These are phyloP conservation scores for Tetragnatha montana DNA, from an alignment of 2,888 invertebrate species.

Conservation along the genomic window DNA sequence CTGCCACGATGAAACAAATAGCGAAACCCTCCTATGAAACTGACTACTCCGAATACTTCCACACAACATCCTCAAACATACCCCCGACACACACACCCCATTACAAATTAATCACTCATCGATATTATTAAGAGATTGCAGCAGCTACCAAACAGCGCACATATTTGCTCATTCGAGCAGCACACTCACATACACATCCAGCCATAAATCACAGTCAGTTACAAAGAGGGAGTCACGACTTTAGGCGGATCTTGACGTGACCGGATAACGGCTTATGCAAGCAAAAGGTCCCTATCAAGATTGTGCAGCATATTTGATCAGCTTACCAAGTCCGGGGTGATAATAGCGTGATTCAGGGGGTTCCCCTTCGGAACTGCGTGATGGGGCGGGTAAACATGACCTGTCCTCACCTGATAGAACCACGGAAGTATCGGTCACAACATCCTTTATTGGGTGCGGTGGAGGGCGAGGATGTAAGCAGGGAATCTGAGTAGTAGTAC, in stretches of 20 bases:
- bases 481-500: too few relatives aligned
- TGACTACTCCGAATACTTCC: too few relatives aligned
- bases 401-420: neutral
- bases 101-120: neutral
- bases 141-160: neutral
- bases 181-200: neutral
- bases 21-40: too few relatives aligned
- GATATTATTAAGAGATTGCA: neutral
- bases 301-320: slow-evolving; percentile 39
- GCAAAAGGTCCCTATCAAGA: slow-evolving; percentile 36
- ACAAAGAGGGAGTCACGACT: slow-evolving; percentile 1
- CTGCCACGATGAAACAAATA: too few relatives aligned
- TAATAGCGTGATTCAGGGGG: slow-evolving; percentile 35
- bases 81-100: neutral
- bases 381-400: neutral
- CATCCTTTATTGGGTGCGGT: too few relatives aligned
- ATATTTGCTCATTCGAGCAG: neutral
- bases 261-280: slow-evolving; percentile 49
- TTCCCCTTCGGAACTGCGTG: neutral
- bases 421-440: too few relatives aligned
- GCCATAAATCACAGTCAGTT: neutral
- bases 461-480: too few relatives aligned
- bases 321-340: slow-evolving; percentile 34
- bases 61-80: too few relatives aligned
- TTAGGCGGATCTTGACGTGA: slow-evolving; percentile 4